Conservation (phyloP, 2,797 vertebrate species). For the Eulemur coronatus region DNA sequence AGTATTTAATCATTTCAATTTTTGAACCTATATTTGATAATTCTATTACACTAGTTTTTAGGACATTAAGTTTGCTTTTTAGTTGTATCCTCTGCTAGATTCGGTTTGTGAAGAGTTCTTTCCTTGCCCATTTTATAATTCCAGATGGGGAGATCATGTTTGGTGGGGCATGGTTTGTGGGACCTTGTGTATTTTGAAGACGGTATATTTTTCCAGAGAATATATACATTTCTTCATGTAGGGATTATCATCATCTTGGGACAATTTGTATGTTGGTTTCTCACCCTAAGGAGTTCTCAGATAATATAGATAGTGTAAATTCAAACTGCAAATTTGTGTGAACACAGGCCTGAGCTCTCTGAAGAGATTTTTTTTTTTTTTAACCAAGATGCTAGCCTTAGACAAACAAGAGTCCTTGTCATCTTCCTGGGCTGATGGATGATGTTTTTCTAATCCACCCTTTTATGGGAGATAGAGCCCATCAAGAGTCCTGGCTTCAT, state of each 20-base stretch:
- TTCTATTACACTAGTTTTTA: conserved; percentile 4
- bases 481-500: background rate
- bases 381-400: background rate
- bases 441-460: background rate
- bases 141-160: background rate
- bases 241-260: background rate
- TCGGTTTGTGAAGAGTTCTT: background rate
- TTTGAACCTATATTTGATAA: background rate
- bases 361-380: background rate
- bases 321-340: background rate
- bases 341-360: background rate
- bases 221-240: background rate
- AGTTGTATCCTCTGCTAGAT: background rate
- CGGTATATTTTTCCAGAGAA: background rate
- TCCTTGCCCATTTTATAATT: background rate
- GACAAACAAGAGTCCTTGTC: background rate
- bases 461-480: background rate
- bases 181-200: background rate
- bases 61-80: background rate
- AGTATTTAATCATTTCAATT: background rate
- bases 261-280: background rate
- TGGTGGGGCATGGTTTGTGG: background rate
- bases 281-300: background rate
- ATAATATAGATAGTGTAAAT: background rate
- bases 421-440: background rate